These are phyloP conservation scores for Helobdella robusta DNA, from an alignment of 2,888 invertebrate species.

Conservation along the genomic window DNA sequence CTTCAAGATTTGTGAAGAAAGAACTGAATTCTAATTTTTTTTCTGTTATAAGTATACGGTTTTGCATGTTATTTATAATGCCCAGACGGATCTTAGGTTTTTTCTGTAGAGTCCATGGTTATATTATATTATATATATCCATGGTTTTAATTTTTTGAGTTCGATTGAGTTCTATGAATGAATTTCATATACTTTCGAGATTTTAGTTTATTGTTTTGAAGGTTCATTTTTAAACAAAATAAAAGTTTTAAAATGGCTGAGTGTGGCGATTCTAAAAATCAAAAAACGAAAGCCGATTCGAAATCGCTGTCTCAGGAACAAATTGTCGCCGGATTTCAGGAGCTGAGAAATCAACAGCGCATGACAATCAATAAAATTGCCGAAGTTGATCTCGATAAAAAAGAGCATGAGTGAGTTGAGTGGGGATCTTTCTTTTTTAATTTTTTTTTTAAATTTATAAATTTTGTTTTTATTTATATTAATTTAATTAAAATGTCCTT, in stretches of 20 bases:
- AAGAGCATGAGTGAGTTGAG: conserved; percentile 76
- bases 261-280: conserved; percentile 3
- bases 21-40: too few relatives aligned
- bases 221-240: too few relatives aligned
- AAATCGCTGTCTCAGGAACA: conserved; percentile 56
- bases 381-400: conserved; percentile 84
- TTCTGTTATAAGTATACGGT: too few relatives aligned
- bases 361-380: conserved; percentile 74
- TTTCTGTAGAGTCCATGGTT: too few relatives aligned
- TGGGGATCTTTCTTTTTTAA: not conserved
- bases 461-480: conserved; percentile 11
- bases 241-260: conserved; percentile 19
- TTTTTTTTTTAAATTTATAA: not conserved
- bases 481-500: not conserved
- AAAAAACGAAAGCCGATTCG: not conserved
- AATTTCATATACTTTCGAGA: too few relatives aligned
- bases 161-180: too few relatives aligned
- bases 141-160: too few relatives aligned
- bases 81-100: too few relatives aligned
- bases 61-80: too few relatives aligned
- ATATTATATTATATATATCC: too few relatives aligned
- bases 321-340: conserved; percentile 76
- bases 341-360: conserved; percentile 75
- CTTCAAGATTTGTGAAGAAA: too few relatives aligned
- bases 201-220: too few relatives aligned